A percentile compares a stretch with the other conserved stretches of the same genome.
Conservation (phyloP, 2,888 invertebrate species). For the Ashinkailepas kermadecensis region DNA sequence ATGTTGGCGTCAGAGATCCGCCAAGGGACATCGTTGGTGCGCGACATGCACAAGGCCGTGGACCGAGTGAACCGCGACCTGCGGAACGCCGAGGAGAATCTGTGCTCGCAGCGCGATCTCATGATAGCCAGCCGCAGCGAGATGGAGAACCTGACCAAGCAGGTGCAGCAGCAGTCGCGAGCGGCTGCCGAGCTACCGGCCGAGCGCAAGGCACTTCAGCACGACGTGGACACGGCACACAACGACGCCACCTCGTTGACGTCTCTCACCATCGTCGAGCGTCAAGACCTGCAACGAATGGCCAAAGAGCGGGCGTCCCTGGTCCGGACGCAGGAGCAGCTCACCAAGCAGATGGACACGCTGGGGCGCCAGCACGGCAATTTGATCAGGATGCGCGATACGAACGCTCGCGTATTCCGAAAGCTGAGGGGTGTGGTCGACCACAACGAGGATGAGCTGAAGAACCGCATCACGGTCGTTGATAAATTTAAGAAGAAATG, state of each 20-base stretch:
- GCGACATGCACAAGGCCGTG: neutral
- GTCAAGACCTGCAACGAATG: neutral
- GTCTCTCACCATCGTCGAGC: neutral
- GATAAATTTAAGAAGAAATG: neutral
- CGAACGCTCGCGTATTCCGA: neutral
- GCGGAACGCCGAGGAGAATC: neutral
- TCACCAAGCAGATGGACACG: neutral
- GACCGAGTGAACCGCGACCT: constrained; percentile 2
- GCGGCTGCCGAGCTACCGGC: neutral
- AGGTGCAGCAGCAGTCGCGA: neutral
- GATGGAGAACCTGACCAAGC: neutral
- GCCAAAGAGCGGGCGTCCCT: neutral
- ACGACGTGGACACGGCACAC: neutral
- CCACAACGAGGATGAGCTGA: neutral
- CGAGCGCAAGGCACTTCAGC: neutral
- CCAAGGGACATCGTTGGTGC: neutral
- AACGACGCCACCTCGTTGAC: neutral
- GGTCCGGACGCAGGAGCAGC: neutral
- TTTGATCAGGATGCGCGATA: constrained; percentile 1
- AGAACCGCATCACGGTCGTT: constrained; percentile 8
- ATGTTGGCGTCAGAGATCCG: neutral
- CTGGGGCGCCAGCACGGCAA: neutral
- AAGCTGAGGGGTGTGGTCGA: neutral
- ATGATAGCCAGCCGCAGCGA: neutral
- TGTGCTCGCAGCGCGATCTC: neutral